Base-by-base conservation (phyloP, 1,140 invertebrate genomes). In the Ceratitis capitata region DNA sequence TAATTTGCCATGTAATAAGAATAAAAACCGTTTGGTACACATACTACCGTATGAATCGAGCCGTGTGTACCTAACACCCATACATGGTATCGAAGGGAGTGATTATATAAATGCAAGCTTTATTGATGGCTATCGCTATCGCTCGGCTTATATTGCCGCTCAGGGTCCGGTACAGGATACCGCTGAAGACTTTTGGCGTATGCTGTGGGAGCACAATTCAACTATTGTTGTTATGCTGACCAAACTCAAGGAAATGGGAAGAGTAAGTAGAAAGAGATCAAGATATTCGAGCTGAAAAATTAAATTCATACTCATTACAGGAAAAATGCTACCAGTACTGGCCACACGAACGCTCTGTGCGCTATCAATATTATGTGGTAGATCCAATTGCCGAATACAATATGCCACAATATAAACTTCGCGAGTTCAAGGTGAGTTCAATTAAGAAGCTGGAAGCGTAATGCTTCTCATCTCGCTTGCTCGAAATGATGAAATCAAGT, bases 201-300 rank as follows among this genome's bases (percentile, higher is more conserved):
- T 99, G 98, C 93, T 99, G n/a, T 99, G 99, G 99, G 98, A 99
- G 92, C 98, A 99, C 91, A 99, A 99, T 92, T 99, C 98, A 0
- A 99, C 98, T 6, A 99, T 99, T 92, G 96, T 99, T 51, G 99
- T 99, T 12, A 99, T 99, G 98, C 93, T 99, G 51, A 99, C 98
- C 4, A 99, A 99, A 92, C 93, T 99, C 26, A 97, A 98, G 92
- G 98, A 99, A 93, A 98, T 99, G 96, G 98, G 98, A 86, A 94
- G 98, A 91, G 97, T 97, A 93, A 94, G 96, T 92, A 39, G 14
- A 32, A 42, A 16, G 19, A 32, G 23, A 29, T 74, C 0, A 1
- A 19, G 45, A 35, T 49, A 51, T 64, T 26, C 61, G 29, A 23
- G 32, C 32, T 56, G 23, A 53, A 19, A 83, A n/a, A 53, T 83